Percentiles rank a stretch among this genome's conserved stretches.
Conservation (phyloP, 2,797 vertebrate species). For the Melanotaenia pygmaea region DNA sequence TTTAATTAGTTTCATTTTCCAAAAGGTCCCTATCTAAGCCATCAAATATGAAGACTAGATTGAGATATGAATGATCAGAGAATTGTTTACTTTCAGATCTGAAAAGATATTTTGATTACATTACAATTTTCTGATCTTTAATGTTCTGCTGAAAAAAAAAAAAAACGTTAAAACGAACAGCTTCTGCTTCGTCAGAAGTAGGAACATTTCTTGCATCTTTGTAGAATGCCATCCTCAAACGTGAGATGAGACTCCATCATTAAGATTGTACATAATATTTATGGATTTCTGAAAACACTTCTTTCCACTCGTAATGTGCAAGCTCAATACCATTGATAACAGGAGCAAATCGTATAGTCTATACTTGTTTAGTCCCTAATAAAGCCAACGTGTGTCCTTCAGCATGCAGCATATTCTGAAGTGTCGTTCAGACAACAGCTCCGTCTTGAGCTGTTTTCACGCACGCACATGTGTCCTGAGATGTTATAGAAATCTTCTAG, state of each 20-base stretch:
- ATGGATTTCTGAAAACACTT: slow-evolving; percentile 41
- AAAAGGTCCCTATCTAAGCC: slow-evolving; percentile 33
- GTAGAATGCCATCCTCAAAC: not conserved
- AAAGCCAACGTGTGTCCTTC: slow-evolving; percentile 33
- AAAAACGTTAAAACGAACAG: not conserved
- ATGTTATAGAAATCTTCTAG: not conserved
- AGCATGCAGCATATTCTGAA: slow-evolving; percentile 2
- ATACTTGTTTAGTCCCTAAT: not conserved
- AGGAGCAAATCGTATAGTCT: slow-evolving; percentile 33
- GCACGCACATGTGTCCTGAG: not conserved
- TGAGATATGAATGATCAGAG: slow-evolving; percentile 7
- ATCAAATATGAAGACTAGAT: slow-evolving; percentile 15
- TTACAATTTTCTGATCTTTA: not conserved
- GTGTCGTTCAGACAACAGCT: not conserved
- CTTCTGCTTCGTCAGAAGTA: not conserved
- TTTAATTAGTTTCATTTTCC: slow-evolving; percentile 62
- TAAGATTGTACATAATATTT: slow-evolving; percentile 13
- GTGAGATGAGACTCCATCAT: slow-evolving; percentile 9
- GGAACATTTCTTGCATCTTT: not conserved
- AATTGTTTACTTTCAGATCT: slow-evolving; percentile 31
- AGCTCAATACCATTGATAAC: slow-evolving; percentile 24
- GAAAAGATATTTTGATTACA: slow-evolving; percentile 28
- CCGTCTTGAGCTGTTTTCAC: not conserved
- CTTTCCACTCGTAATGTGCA: slow-evolving; percentile 12
- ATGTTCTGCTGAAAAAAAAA: not conserved